Evolutionary conservation across 64 coral and sea anemone species (phyloP).

Genomic region (Dendrophyllia cribrosa): DNA sequence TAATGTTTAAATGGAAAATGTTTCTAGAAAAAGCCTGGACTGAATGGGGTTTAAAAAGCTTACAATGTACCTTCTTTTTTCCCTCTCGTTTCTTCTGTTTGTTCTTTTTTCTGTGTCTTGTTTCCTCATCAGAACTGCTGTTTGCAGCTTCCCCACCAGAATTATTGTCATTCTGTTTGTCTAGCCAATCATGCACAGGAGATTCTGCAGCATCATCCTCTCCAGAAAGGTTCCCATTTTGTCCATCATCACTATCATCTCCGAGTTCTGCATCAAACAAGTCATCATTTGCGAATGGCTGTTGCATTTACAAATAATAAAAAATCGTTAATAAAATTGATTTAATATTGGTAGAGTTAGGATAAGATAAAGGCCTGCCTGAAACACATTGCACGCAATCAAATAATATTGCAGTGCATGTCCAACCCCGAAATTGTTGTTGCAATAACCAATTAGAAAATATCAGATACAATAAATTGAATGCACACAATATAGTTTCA

Average conservation of each 20-base stretch:
- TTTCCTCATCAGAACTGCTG: conserved; percentile 46
- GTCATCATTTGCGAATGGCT: conserved; percentile 67
- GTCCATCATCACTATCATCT: conserved; percentile 38
- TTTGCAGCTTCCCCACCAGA: conserved; percentile 26
- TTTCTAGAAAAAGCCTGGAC: too few species aligned
- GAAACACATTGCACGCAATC: too few species aligned
- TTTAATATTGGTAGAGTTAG: too few species aligned
- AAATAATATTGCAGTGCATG: too few species aligned
- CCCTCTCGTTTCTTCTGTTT: conserved; percentile 42
- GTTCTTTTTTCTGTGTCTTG: conserved; percentile 5
- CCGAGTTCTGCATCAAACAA: conserved; percentile 88
- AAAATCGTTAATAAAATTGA: too few species aligned
- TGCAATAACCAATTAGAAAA: too few species aligned
- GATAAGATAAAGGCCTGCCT: too few species aligned
- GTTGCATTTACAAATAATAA: background rate
- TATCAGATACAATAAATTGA: too few species aligned
- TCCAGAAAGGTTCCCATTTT: conserved; percentile 27
- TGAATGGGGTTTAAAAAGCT: too few species aligned
- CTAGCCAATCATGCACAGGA: background rate
- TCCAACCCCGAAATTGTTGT: too few species aligned
- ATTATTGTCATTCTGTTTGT: conserved; percentile 14
- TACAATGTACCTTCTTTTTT: conserved; percentile 21
- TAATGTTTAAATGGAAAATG: too few species aligned
- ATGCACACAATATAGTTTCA: too few species aligned
- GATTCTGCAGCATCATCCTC: conserved; percentile 7